phyloP scores from a whole-genome alignment of 2,113 vertebrate species.

The Verasper variegatus region DNA sequence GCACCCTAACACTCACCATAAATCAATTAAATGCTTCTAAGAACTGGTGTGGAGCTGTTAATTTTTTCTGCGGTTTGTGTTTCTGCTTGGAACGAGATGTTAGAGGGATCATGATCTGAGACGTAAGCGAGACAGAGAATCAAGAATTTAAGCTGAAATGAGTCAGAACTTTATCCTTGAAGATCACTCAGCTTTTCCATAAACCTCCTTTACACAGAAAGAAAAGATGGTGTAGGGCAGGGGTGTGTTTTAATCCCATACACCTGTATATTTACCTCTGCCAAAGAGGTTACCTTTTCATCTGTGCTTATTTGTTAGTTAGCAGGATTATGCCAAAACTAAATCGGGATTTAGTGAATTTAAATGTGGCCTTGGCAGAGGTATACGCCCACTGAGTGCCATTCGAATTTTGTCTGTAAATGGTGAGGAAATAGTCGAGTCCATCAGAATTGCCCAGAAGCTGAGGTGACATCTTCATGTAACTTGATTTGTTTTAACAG shows the following conservation, averaged over 20 bases:
- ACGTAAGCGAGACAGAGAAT: not conserved
- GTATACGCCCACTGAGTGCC: too few species aligned
- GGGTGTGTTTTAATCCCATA: not conserved
- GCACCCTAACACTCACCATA: not conserved
- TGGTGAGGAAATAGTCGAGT: too few species aligned
- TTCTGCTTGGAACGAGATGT: not conserved
- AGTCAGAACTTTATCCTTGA: not conserved
- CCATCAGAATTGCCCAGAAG: too few species aligned
- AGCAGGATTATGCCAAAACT: too few species aligned
- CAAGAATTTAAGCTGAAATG: not conserved
- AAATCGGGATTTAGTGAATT: too few species aligned
- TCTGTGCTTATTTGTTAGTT: too few species aligned
- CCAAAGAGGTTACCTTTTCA: too few species aligned
- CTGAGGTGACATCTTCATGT: not conserved
- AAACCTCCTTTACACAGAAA: not conserved
- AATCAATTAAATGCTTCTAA: conserved; percentile 1
- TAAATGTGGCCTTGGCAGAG: too few species aligned
- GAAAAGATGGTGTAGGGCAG: not conserved
- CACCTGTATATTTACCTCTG: not conserved
- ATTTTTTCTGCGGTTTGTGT: conserved; percentile 3
- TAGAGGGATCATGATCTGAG: not conserved
- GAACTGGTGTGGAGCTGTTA: not conserved
- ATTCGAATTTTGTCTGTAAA: not conserved
- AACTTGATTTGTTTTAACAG: not conserved
- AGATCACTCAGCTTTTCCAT: not conserved